These are phyloP conservation scores for Eulemur albifrons DNA, from an alignment of 2,797 vertebrate genomes.

Conservation along the genomic window DNA sequence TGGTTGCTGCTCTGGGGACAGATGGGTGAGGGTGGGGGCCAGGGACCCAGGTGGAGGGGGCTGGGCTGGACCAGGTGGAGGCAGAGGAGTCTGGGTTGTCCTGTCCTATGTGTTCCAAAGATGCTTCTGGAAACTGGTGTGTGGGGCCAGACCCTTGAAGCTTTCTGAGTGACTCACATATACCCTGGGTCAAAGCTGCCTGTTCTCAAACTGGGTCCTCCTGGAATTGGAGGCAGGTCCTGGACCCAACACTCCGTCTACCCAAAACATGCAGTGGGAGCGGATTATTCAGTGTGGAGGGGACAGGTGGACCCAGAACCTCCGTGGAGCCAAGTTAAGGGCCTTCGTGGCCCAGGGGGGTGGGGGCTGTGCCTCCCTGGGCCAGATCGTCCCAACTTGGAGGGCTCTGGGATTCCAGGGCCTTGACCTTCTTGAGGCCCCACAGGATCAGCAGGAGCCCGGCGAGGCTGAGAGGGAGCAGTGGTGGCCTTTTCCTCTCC, in stretches of 20 bases:
- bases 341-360: too few relatives aligned
- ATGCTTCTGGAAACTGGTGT: too few relatives aligned
- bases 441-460: not conserved
- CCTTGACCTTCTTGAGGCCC: not conserved
- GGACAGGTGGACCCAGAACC: not conserved
- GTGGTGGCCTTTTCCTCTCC: too few relatives aligned
- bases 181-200: not conserved
- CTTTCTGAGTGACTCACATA: not conserved
- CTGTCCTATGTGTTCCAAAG: not conserved
- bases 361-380: not conserved
- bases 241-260: not conserved
- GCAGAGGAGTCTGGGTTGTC: not conserved
- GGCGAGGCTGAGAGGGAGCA: not conserved
- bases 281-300: not conserved
- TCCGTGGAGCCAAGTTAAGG: not conserved
- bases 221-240: not conserved
- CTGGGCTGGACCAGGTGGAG: not conserved
- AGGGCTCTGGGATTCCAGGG: too few relatives aligned
- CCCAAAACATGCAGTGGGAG: accelerated
- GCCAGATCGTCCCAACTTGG: not conserved
- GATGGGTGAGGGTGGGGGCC: accelerated
- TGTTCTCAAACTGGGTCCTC: not conserved
- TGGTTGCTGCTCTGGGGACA: not conserved
- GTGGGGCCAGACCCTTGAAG: not conserved
- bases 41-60: accelerated